Evolutionary conservation across 2,797 vertebrate genomes (phyloP).

Genomic region (Onychomys leucogaster): DNA sequence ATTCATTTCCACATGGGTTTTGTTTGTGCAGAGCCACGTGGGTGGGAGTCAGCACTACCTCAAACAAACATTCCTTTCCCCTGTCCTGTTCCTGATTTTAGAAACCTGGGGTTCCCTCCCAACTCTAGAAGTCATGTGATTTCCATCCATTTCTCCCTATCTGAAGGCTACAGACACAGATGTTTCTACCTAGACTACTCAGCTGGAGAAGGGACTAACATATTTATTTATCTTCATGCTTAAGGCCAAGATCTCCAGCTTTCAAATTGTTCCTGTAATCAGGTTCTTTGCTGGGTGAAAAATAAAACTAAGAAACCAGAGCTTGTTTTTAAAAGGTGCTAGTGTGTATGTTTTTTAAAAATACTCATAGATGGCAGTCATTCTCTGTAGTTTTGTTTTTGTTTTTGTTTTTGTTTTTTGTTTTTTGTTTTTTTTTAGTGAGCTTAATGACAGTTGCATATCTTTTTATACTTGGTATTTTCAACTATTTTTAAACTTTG

Average conservation of each 20-base stretch:
- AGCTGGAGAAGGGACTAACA: neutral
- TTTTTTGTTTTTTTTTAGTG: neutral
- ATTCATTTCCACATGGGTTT: slow-evolving; percentile 33
- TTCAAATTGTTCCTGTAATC: neutral
- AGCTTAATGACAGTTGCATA: neutral
- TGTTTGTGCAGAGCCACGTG: neutral
- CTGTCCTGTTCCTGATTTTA: slow-evolving; percentile 12
- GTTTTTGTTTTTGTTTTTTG: too few species aligned
- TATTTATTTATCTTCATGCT: slow-evolving; percentile 1
- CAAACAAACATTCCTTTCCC: neutral
- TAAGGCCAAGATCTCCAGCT: neutral
- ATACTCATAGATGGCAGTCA: neutral
- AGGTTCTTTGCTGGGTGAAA: neutral
- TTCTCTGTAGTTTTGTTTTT: neutral
- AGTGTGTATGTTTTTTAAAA: neutral
- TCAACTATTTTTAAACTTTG: neutral
- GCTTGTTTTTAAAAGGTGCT: neutral
- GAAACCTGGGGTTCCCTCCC: neutral
- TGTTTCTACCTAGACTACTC: neutral
- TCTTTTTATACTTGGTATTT: neutral
- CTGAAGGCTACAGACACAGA: neutral
- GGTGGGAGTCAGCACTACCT: neutral
- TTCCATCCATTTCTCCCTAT: neutral
- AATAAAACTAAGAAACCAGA: slow-evolving; percentile 35
- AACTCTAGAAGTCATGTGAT: neutral